phyloP scores from a whole-genome alignment of 2,888 invertebrate genomes.

The Chymomyza fuscimana region DNA sequence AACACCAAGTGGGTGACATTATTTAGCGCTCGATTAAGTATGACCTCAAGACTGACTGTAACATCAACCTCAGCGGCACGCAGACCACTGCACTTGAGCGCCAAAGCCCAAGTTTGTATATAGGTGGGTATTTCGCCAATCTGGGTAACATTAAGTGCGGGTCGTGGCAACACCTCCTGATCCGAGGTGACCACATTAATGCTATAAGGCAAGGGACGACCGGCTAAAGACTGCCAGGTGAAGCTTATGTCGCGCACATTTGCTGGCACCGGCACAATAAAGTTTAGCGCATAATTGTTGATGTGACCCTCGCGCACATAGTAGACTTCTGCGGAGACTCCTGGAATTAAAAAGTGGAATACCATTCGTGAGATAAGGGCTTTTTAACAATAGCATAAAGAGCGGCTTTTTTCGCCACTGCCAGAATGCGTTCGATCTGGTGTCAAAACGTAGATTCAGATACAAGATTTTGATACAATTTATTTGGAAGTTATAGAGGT shows the following conservation, averaged over 20 bases:
- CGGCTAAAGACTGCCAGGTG: slow-evolving; percentile 93
- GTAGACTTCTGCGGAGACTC: slow-evolving; percentile 91
- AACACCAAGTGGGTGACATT: slow-evolving; percentile 89
- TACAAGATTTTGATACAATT: no score
- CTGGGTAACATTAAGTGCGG: slow-evolving; percentile 90
- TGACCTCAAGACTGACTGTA: slow-evolving; percentile 90
- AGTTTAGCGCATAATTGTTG: slow-evolving; percentile 94
- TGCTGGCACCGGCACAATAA: slow-evolving; percentile 91
- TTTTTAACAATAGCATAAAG: no score
- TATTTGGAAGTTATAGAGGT: no score
- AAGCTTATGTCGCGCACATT: slow-evolving; percentile 92
- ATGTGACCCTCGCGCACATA: slow-evolving; percentile 94
- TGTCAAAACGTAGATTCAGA: no score
- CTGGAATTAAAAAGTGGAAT: slow-evolving; percentile 80
- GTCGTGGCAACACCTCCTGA: slow-evolving; percentile 86
- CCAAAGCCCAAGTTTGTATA: slow-evolving; percentile 88
- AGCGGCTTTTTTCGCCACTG: no score
- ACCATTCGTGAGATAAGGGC: no score
- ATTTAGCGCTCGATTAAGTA: slow-evolving; percentile 83
- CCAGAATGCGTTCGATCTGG: no score
- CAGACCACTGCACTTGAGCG: slow-evolving; percentile 89
- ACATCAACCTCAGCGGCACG: slow-evolving; percentile 92
- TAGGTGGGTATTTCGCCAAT: slow-evolving; percentile 89
- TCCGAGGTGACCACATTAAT: slow-evolving; percentile 89
- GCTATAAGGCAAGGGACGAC: slow-evolving; percentile 89